Percentiles rank a stretch among this genome's conserved stretches.
phyloP scores from a whole-genome alignment of 2,888 invertebrate genomes.

The Mechanitis messenoides region DNA sequence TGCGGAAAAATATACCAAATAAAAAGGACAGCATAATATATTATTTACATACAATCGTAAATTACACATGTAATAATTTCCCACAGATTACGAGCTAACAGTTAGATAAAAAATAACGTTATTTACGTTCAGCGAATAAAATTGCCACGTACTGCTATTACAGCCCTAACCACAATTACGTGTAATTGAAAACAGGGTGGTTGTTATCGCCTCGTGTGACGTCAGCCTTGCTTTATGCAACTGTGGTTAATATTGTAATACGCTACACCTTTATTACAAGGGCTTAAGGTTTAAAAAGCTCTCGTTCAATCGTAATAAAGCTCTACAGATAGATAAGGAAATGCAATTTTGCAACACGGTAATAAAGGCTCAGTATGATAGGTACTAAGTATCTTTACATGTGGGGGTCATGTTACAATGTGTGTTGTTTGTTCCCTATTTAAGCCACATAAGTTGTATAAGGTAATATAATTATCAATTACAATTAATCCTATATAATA shows the following conservation, averaged over 20 bases:
- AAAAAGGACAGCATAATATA: not conserved
- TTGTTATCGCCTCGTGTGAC: constrained; percentile 53
- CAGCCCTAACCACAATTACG: constrained; percentile 64
- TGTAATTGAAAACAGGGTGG: constrained; percentile 71
- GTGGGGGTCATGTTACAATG: constrained; percentile 12
- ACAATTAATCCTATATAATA: too few species aligned
- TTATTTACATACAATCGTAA: constrained; percentile 3
- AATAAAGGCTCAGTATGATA: constrained; percentile 23
- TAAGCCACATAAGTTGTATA: not conserved
- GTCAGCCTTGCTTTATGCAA: constrained; percentile 37
- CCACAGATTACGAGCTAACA: constrained; percentile 15
- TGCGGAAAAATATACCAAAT: too few species aligned
- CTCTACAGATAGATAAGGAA: constrained; percentile 10
- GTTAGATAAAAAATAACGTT: constrained; percentile 54
- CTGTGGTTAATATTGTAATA: constrained; percentile 20
- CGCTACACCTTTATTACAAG: constrained; percentile 8
- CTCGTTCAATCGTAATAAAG: not conserved
- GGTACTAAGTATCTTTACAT: constrained; percentile 17
- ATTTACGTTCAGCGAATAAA: constrained; percentile 60
- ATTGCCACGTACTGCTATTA: constrained; percentile 63
- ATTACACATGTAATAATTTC: constrained; percentile 1
- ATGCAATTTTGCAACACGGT: constrained; percentile 18
- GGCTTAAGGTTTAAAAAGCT: constrained; percentile 12
- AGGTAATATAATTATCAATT: too few species aligned
- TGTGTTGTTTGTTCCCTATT: constrained; percentile 1